phyloP scores from a whole-genome alignment of 2,888 invertebrate genomes.

The Eupithecia insigniata region DNA sequence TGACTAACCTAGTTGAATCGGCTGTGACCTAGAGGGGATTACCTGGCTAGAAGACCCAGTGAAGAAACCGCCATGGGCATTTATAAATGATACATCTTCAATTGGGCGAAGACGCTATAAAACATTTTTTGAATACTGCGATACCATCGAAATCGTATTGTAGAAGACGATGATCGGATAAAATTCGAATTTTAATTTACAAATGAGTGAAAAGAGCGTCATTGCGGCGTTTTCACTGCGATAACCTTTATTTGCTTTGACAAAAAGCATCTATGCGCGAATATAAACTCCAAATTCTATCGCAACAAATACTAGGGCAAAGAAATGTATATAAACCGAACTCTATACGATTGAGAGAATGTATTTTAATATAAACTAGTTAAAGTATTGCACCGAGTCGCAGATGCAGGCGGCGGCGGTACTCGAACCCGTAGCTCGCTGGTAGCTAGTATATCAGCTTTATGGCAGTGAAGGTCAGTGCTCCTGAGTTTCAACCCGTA shows the following conservation, averaged over 20 bases:
- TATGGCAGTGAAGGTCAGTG: conserved; percentile 75
- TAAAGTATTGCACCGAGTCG: conserved; percentile 62
- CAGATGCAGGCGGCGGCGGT: conserved; percentile 61
- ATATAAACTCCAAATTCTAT: not conserved
- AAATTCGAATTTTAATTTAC: not conserved
- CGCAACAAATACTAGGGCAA: not conserved
- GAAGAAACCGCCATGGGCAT: not conserved
- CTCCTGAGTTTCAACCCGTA: conserved; percentile 79
- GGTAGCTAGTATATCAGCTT: conserved; percentile 49
- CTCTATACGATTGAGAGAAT: conserved; percentile 7
- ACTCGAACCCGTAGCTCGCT: conserved; percentile 55
- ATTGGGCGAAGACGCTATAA: not conserved
- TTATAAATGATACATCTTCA: not conserved
- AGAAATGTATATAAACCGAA: not conserved
- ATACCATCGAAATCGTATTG: not conserved
- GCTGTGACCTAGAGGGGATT: conserved; percentile 27
- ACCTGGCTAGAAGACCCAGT: conserved; percentile 17
- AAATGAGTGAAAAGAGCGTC: not conserved
- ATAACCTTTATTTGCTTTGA: not conserved
- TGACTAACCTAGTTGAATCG: conserved; percentile 12
- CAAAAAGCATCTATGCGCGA: not conserved
- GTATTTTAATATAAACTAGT: conserved; percentile 44
- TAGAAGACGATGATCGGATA: not conserved
- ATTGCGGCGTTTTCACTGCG: not conserved
- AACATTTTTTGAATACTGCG: not conserved